Conservation (phyloP, 2,113 vertebrate genomes). For the Morphnarchus princeps region DNA sequence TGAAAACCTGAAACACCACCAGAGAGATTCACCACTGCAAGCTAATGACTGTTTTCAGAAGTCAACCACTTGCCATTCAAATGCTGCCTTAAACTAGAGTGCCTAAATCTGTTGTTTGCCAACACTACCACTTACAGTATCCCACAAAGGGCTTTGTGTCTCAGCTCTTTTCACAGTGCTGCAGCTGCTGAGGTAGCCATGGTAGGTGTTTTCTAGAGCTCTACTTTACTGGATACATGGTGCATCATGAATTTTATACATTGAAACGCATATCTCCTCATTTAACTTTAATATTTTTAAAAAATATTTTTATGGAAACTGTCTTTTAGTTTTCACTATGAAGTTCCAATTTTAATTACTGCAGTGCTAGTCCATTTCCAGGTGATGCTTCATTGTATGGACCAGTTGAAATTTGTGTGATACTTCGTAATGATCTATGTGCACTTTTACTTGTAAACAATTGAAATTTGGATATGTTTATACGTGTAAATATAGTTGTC, state of each 20-base stretch:
- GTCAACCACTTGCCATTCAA: conserved; percentile 80
- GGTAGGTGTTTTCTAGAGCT: conserved; percentile 73
- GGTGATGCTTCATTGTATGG: conserved; percentile 78
- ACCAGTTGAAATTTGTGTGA: conserved; percentile 79
- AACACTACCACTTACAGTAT: conserved; percentile 75
- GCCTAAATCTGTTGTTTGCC: conserved; percentile 81
- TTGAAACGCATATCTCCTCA: conserved; percentile 56
- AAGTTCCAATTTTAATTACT: conserved; percentile 74
- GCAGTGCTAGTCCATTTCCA: conserved; percentile 75
- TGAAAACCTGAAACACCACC: conserved; percentile 71
- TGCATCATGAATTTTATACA: conserved; percentile 71
- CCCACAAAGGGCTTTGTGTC: conserved; percentile 75
- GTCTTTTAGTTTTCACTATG: conserved; percentile 72
- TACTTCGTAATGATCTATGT: conserved; percentile 83
- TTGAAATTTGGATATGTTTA: conserved; percentile 83
- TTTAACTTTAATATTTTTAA: conserved; percentile 73
- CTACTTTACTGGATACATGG: conserved; percentile 63
- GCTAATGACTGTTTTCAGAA: conserved; percentile 70
- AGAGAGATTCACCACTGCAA: conserved; percentile 68
- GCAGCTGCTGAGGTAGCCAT: conserved; percentile 70
- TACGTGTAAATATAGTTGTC: conserved; percentile 82
- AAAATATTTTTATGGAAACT: conserved; percentile 76
- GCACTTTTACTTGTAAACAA: conserved; percentile 94
- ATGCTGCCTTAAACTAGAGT: conserved; percentile 86
- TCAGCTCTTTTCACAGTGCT: conserved; percentile 61